Evolutionary conservation across 1,140 invertebrate genomes (phyloP).

Genomic region (Brachionus manjavacas): DNA sequence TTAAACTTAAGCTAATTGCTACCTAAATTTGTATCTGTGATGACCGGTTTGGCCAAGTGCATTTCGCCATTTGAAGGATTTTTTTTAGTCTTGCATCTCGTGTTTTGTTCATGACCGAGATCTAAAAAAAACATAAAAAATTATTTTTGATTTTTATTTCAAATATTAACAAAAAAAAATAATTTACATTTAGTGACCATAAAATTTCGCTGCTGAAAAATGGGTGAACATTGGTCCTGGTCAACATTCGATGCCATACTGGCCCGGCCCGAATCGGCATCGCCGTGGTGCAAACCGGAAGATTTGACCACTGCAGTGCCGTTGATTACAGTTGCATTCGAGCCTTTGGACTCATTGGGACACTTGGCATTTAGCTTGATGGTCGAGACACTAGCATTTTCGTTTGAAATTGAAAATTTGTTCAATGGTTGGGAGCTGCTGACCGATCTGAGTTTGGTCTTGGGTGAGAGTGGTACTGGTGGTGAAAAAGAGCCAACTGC

Average conservation of each 20-base stretch:
- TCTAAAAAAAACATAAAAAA: too few relatives aligned
- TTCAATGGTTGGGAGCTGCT: constrained; percentile 22
- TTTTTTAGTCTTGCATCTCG: not conserved
- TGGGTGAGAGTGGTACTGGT: constrained; percentile 10
- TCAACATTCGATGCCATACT: constrained; percentile 41
- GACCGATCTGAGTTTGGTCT: constrained; percentile 10
- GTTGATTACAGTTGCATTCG: not conserved
- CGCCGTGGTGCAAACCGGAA: not conserved
- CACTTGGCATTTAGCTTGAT: constrained; percentile 16
- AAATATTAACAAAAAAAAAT: too few relatives aligned
- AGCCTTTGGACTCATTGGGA: not conserved
- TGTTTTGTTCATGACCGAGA: not conserved
- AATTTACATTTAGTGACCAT: not conserved
- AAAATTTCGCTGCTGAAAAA: constrained; percentile 12
- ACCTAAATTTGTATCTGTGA: not conserved
- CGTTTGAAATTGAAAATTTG: not conserved
- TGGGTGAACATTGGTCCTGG: constrained; percentile 32
- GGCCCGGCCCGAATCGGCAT: constrained; percentile 20
- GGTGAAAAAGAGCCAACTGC: constrained; percentile 2
- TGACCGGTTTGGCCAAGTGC: not conserved
- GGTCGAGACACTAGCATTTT: constrained; percentile 13
- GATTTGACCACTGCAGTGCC: constrained; percentile 1
- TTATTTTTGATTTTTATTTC: too few relatives aligned
- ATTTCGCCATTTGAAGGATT: not conserved
- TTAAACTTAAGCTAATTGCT: not conserved